A percentile compares a stretch with the other conserved stretches of the same genome.
These are phyloP conservation scores for Eumaeus atala DNA, from an alignment of 1,140 invertebrate species.

Conservation along the genomic window DNA sequence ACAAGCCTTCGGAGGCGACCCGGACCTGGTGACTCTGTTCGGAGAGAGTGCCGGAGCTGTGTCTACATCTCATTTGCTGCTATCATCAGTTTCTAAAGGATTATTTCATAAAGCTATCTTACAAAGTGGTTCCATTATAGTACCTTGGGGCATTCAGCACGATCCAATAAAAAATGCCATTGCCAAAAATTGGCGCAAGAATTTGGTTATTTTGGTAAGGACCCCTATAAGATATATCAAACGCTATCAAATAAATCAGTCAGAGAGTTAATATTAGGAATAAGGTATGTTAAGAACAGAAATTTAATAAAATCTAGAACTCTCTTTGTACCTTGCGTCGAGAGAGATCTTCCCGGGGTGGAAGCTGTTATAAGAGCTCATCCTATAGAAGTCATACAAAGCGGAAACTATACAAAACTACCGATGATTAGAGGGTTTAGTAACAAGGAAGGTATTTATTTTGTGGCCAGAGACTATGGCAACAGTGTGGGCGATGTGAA, in stretches of 20 bases:
- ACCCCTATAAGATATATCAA: constrained; percentile 52
- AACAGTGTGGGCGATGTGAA: constrained; percentile 39
- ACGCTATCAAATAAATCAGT: constrained; percentile 43
- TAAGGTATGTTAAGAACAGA: constrained; percentile 38
- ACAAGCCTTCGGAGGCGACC: constrained; percentile 63
- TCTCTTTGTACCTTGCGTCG: constrained; percentile 58
- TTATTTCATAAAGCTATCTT: constrained; percentile 71
- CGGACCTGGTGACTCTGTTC: constrained; percentile 61
- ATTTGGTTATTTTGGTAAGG: constrained; percentile 48
- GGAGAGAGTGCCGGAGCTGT: constrained; percentile 69
- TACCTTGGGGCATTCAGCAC: constrained; percentile 75
- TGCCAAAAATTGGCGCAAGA: constrained; percentile 49
- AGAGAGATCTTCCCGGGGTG: constrained; percentile 45
- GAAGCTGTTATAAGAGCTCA: constrained; percentile 47
- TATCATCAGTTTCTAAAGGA: constrained; percentile 52
- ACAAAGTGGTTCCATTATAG: constrained; percentile 81
- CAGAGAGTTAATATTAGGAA: constrained; percentile 42
- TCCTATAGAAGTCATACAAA: constrained; percentile 46
- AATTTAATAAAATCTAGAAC: constrained; percentile 44
- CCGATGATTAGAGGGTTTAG: constrained; percentile 65
- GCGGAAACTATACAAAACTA: constrained; percentile 58
- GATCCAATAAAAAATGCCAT: constrained; percentile 56
- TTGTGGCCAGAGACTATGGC: constrained; percentile 48
- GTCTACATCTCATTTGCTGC: constrained; percentile 54
- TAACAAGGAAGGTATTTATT: constrained; percentile 62